Evolutionary conservation across 1,140 invertebrate species (phyloP).

Genomic region (Drosophila teissieri): DNA sequence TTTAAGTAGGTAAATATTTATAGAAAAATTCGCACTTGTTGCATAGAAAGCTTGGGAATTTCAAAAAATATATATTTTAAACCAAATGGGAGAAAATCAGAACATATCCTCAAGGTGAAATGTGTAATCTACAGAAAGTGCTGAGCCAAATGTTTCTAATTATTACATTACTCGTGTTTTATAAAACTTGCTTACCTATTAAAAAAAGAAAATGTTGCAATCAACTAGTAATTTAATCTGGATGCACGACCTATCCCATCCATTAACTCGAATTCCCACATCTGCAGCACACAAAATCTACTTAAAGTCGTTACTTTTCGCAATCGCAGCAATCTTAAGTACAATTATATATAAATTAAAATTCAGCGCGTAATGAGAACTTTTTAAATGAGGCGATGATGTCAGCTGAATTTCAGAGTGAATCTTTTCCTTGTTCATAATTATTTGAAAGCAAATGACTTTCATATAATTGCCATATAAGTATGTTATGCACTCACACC

Average conservation of each 20-base stretch:
- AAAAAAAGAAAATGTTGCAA: neutral
- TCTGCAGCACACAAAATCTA: constrained; percentile 6
- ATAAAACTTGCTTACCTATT: neutral
- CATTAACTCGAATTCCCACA: constrained; percentile 16
- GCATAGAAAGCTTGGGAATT: neutral
- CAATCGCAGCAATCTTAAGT: constrained; percentile 13
- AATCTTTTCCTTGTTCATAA: constrained; percentile 42
- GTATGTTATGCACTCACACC: constrained; percentile 5
- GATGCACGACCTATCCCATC: constrained; percentile 31
- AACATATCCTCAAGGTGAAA: too few species aligned
- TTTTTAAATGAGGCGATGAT: constrained; percentile 37
- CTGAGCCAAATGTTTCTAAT: neutral
- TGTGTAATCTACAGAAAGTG: neutral
- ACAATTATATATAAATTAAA: constrained; percentile 31
- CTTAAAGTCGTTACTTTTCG: constrained; percentile 20
- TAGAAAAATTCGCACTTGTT: constrained; percentile 23
- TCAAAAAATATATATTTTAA: neutral
- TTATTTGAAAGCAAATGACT: constrained; percentile 36
- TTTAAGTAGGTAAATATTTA: constrained; percentile 37
- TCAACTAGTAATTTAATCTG: neutral
- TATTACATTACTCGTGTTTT: too few species aligned
- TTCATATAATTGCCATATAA: constrained; percentile 16
- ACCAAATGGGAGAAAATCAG: neutral
- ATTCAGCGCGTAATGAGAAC: constrained; percentile 31
- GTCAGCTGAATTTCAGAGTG: constrained; percentile 37